A percentile compares a stretch with the other conserved stretches of the same genome.
These are phyloP conservation scores for Puma concolor DNA, from an alignment of 2,113 vertebrate species.

Conservation along the genomic window DNA sequence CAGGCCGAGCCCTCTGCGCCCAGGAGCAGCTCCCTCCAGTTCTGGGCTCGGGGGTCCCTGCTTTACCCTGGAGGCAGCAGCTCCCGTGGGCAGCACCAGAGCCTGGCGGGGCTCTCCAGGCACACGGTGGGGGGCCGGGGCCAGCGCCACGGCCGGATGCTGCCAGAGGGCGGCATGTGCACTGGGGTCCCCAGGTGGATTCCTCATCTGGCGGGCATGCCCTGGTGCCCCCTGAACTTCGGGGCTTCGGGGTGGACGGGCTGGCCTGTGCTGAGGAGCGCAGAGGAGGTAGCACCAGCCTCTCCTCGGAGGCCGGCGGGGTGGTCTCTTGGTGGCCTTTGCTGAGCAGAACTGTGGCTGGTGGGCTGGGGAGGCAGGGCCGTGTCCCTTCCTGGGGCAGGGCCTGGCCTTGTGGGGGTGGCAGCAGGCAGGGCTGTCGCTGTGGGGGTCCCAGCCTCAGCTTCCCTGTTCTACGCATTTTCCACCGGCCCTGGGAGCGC, in stretches of 20 bases:
- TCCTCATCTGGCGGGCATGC: background rate
- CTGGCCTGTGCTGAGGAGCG: background rate
- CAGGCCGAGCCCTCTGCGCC: accelerated
- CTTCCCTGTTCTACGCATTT: background rate
- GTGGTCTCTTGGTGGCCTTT: background rate
- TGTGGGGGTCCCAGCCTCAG: background rate
- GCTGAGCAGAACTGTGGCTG: background rate
- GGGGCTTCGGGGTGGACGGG: background rate
- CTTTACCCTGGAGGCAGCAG: background rate
- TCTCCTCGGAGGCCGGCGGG: background rate
- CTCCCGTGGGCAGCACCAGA: no score
- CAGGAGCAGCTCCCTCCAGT: background rate
- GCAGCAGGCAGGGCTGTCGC: background rate
- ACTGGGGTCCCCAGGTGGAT: background rate
- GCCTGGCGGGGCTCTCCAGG: background rate
- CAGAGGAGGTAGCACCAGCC: background rate
- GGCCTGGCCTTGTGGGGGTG: background rate
- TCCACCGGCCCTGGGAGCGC: background rate
- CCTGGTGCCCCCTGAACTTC: background rate
- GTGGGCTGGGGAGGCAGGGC: background rate
- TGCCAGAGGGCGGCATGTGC: no score
- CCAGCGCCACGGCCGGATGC: no score
- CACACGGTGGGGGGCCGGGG: no score
- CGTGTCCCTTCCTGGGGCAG: background rate
- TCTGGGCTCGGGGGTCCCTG: background rate